phyloP scores from a whole-genome alignment of 2,888 invertebrate genomes.

The Diplolepis rosae region DNA sequence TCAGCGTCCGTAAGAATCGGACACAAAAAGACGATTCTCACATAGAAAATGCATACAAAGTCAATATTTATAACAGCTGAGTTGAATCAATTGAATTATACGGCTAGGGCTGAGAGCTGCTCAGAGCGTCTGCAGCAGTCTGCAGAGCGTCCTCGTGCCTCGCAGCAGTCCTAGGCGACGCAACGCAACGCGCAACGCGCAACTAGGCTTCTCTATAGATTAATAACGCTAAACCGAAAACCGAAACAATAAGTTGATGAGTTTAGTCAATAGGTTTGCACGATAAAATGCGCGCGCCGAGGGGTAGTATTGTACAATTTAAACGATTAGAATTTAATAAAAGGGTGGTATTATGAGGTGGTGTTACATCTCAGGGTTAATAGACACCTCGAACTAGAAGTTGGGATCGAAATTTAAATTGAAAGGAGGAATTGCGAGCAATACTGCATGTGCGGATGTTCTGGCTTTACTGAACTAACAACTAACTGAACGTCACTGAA shows the following conservation, averaged over 20 bases:
- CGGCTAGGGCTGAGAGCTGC: too few relatives aligned
- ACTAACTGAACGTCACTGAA: too few relatives aligned
- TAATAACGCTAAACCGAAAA: not conserved
- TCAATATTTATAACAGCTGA: not conserved
- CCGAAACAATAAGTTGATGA: not conserved
- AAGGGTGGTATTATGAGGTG: not conserved
- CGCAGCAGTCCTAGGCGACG: too few relatives aligned
- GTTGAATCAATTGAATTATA: too few relatives aligned
- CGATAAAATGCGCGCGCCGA: not conserved
- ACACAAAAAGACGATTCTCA: too few relatives aligned
- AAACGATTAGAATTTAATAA: not conserved
- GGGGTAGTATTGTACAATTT: not conserved
- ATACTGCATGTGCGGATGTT: not conserved
- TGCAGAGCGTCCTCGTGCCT: too few relatives aligned
- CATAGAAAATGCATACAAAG: too few relatives aligned
- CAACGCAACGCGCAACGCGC: not conserved
- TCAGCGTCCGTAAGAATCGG: slow-evolving; percentile 22
- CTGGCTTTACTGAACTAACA: not conserved
- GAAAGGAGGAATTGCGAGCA: not conserved
- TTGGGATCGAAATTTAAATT: not conserved
- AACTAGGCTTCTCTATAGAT: not conserved
- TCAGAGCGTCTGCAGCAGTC: too few relatives aligned
- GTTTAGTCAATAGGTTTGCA: too few relatives aligned
- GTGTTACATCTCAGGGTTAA: not conserved
- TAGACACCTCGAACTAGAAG: not conserved